Percentiles rank a stretch among this genome's conserved stretches.
These are phyloP conservation scores for Maconellicoccus hirsutus DNA, from an alignment of 1,140 invertebrate species.

Conservation along the genomic window DNA sequence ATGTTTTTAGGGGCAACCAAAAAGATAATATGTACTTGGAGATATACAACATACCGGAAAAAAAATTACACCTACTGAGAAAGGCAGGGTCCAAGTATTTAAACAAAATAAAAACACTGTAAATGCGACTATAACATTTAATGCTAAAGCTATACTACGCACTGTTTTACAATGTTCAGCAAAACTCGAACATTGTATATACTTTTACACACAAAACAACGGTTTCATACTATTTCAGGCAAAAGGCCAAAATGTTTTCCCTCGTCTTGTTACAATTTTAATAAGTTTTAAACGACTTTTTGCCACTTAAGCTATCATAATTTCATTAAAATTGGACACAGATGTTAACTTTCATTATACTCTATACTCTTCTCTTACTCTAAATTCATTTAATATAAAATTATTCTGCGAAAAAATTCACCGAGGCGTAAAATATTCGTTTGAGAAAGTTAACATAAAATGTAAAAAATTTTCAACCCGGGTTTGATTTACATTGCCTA, in stretches of 20 bases:
- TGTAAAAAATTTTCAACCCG: too few relatives aligned
- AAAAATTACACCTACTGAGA: not conserved
- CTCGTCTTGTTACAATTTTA: not conserved
- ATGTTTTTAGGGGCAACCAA: not conserved
- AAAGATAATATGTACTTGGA: not conserved
- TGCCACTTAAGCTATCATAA: too few relatives aligned
- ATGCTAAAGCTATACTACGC: not conserved
- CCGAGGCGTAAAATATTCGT: too few relatives aligned
- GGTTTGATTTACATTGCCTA: too few relatives aligned
- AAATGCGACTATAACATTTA: not conserved
- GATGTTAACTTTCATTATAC: too few relatives aligned
- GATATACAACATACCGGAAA: not conserved
- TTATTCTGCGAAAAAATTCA: too few relatives aligned
- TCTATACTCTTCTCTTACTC: too few relatives aligned
- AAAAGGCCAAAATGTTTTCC: not conserved
- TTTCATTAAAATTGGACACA: too few relatives aligned
- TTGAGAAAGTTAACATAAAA: too few relatives aligned
- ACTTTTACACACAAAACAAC: too few relatives aligned
- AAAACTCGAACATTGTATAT: not conserved
- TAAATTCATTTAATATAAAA: too few relatives aligned
- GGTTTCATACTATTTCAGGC: not conserved
- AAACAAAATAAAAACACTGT: constrained; percentile 9
- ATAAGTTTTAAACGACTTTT: not conserved
- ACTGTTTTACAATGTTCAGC: not conserved
- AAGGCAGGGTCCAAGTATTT: not conserved